Evolutionary conservation across 2,888 invertebrate species (phyloP), one percentile per base, ranked within the genome.

Genomic region (Aphodius granarius): DNA sequence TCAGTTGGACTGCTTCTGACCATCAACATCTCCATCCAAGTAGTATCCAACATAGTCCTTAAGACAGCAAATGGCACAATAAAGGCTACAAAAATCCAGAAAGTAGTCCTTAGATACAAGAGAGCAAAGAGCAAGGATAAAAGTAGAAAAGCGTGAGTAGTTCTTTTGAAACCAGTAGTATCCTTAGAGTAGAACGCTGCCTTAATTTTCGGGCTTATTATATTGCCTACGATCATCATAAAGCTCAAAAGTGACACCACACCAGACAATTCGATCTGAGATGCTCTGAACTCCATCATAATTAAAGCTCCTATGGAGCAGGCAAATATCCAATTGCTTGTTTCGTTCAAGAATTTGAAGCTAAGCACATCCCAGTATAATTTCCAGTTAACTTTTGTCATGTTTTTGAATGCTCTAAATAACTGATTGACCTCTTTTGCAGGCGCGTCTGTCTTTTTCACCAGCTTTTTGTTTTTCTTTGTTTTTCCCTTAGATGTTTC

Each of bases 231-330:
- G n/a, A 90, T 87, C 73, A 89, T 89, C 72, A 89, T 84, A 6
- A 88, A 80, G 78, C 91, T 90, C 82, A 90, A 90, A 76, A 90
- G 89, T 76, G 91, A 90, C 83, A 91, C 89, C 21, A 89, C 88
- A 84, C 90, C 90, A n/a, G 91, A 91, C 76, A 90, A 83, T 82
- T 88, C 86, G 80, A 89, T 89, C 66, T 90, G 89, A 65, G 90
- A 85, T 16, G 90, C 82, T 2, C 85, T 81, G 84, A 87, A 91
- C 18, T 86, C 84, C 21, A 88, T 87, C 85, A 88, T 88, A 64
- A 91, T 83, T 80, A 89, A 88, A 43, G 89, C 79, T 43, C 88
- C 85, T 83, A 90, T 90, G 80, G 88, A 90, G 5, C 89, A 88
- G 84, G 88, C 89, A 81, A 89, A 89, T n/a, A 89, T 85, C 17